A percentile compares a stretch with the other conserved stretches of the same genome.
phyloP scores from a whole-genome alignment of 2,888 invertebrate species.

The Hydrotaea cyrtoneurina region DNA sequence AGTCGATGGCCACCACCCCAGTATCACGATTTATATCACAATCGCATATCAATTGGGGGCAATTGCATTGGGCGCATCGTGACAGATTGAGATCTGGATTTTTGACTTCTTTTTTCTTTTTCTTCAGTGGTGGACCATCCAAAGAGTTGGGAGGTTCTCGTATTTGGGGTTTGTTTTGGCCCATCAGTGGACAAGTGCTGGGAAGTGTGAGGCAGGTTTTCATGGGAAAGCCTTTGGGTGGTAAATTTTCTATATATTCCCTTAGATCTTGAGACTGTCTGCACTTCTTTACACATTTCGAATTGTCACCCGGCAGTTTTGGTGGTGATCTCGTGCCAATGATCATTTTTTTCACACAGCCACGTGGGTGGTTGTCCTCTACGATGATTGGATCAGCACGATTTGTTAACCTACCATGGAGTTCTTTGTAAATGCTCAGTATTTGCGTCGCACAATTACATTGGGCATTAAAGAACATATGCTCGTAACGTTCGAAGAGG shows the following conservation, averaged over 20 bases:
- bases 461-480: constrained; percentile 73
- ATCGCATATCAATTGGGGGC: constrained; percentile 75
- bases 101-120: constrained; percentile 29
- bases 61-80: constrained; percentile 73
- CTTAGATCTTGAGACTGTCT: constrained; percentile 40
- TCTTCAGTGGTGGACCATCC: constrained; percentile 62
- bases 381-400: constrained; percentile 70
- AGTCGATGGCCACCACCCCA: constrained; percentile 73
- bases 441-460: constrained; percentile 73
- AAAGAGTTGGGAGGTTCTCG: constrained; percentile 9
- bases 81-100: constrained; percentile 72
- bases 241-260: constrained; percentile 1
- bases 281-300: constrained; percentile 36
- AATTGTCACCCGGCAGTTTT: neutral
- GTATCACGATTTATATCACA: constrained; percentile 74
- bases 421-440: constrained; percentile 69
- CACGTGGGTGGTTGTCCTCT: constrained; percentile 69
- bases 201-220: neutral
- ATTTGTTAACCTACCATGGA: constrained; percentile 71
- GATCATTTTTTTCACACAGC: constrained; percentile 68
- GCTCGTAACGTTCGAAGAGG: constrained; percentile 73
- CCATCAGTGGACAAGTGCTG: neutral
- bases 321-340: constrained; percentile 57
- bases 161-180: neutral
- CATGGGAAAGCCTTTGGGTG: constrained; percentile 29